A percentile compares a stretch with the other conserved stretches of the same genome.
These are phyloP conservation scores for Loxodonta africana DNA, from an alignment of 2,113 vertebrate genomes.

Conservation along the genomic window DNA sequence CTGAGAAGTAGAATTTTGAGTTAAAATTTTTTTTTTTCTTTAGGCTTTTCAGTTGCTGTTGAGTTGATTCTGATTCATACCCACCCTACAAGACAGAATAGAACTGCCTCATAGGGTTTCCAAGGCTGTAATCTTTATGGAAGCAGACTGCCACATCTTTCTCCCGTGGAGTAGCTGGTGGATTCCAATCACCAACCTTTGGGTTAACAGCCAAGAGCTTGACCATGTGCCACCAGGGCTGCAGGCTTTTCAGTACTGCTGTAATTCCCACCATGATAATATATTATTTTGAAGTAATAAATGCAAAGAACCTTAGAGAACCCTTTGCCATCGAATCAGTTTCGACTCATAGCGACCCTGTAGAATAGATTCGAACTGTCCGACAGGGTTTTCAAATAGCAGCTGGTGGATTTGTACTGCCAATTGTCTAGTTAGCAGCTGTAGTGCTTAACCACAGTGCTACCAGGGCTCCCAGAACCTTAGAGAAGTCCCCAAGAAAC, in stretches of 20 bases:
- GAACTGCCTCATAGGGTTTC: not conserved
- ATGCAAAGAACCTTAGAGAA: not conserved
- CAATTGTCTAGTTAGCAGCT: no score
- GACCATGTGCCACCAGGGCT: not conserved
- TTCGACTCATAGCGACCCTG: no score
- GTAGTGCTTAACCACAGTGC: no score
- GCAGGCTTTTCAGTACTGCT: slow-evolving; percentile 1
- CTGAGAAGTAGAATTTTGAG: not conserved
- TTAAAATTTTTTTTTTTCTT: not conserved
- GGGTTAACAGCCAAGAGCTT: not conserved
- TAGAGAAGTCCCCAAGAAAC: not conserved
- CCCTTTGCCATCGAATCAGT: no score
- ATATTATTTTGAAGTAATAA: not conserved
- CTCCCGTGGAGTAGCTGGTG: not conserved
- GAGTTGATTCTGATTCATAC: no score
- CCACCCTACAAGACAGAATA: no score
- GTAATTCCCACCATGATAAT: not conserved
- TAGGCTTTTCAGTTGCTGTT: not conserved
- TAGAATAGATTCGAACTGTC: no score
- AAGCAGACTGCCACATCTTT: not conserved
- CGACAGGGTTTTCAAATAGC: no score
- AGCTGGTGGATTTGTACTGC: no score
- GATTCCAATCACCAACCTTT: not conserved
- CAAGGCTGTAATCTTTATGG: not conserved
- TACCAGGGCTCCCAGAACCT: not conserved